Evolutionary conservation across 1,140 invertebrate species (phyloP).

Genomic region (Pemphigus obesinymphae): DNA sequence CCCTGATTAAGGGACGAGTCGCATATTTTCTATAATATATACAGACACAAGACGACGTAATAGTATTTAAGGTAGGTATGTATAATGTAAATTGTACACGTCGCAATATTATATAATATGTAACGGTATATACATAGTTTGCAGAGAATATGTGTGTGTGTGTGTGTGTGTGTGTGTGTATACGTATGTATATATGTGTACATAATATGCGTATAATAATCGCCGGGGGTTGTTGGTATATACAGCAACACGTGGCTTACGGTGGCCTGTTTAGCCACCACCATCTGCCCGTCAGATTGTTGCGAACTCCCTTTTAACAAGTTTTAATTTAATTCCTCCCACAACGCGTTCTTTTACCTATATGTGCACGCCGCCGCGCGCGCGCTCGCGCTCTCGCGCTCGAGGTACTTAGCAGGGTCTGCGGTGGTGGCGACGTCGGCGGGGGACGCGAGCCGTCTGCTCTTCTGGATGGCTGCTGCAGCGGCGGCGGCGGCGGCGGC

Average conservation of each 20-base stretch:
- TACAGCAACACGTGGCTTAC: slow-evolving; percentile 24
- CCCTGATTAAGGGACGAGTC: no score
- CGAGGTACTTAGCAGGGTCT: slow-evolving; percentile 28
- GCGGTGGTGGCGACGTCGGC: neutral
- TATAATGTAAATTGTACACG: neutral
- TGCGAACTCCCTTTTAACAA: slow-evolving; percentile 41
- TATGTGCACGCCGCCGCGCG: neutral
- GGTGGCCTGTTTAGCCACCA: slow-evolving; percentile 21
- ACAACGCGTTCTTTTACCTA: slow-evolving; percentile 14
- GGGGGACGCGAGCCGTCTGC: slow-evolving; percentile 33
- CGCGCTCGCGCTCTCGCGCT: no score
- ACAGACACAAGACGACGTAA: neutral
- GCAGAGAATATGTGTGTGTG: neutral
- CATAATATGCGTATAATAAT: neutral
- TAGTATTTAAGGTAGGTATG: no score
- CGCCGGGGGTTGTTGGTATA: slow-evolving; percentile 17
- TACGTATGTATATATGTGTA: no score
- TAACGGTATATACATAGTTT: neutral
- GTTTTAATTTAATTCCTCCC: slow-evolving; percentile 42
- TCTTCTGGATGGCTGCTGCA: neutral
- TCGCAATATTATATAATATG: neutral
- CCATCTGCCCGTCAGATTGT: slow-evolving; percentile 42
- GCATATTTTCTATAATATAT: neutral
- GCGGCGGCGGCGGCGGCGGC: neutral
- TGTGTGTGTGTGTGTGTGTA: neutral